These are phyloP conservation scores for Seriola dumerili DNA, from an alignment of 2,113 vertebrate genomes.

Conservation along the genomic window DNA sequence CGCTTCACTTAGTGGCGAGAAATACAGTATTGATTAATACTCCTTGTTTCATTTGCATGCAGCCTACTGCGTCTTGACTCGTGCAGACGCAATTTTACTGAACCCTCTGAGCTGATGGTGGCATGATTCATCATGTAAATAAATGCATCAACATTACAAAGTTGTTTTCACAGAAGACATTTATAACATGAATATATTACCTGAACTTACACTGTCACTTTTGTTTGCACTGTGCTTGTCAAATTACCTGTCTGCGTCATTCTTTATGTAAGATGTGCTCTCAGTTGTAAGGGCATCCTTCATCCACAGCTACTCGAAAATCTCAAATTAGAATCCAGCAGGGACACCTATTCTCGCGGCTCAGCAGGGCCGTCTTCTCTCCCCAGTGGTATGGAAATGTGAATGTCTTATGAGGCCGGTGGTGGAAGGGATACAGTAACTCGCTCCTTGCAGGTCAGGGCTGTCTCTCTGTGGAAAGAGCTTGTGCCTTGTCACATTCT, in stretches of 20 bases:
- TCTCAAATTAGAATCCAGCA: constrained; percentile 46
- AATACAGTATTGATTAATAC: constrained; percentile 75
- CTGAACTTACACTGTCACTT: constrained; percentile 67
- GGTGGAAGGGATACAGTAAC: constrained; percentile 18
- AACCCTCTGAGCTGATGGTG: constrained; percentile 63
- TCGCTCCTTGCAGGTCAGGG: constrained; percentile 44
- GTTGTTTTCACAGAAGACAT: constrained; percentile 66
- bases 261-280: constrained; percentile 48
- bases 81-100: constrained; percentile 67
- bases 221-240: constrained; percentile 71
- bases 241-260: constrained; percentile 68
- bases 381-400: constrained; percentile 33
- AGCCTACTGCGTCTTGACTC: constrained; percentile 58
- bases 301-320: constrained; percentile 44
- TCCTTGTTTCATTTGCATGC: constrained; percentile 71
- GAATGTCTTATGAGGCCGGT: constrained; percentile 25
- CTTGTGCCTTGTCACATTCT: constrained; percentile 43
- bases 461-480: constrained; percentile 31
- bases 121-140: constrained; percentile 73
- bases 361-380: constrained; percentile 7
- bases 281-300: constrained; percentile 56
- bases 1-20: constrained; percentile 65
- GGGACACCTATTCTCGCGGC: constrained; percentile 33
- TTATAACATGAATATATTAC: constrained; percentile 66
- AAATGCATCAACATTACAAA: constrained; percentile 71